A percentile compares a stretch with the other conserved stretches of the same genome.
Conservation (phyloP, 1,140 invertebrate genomes). For the Magallana ariakensis region DNA sequence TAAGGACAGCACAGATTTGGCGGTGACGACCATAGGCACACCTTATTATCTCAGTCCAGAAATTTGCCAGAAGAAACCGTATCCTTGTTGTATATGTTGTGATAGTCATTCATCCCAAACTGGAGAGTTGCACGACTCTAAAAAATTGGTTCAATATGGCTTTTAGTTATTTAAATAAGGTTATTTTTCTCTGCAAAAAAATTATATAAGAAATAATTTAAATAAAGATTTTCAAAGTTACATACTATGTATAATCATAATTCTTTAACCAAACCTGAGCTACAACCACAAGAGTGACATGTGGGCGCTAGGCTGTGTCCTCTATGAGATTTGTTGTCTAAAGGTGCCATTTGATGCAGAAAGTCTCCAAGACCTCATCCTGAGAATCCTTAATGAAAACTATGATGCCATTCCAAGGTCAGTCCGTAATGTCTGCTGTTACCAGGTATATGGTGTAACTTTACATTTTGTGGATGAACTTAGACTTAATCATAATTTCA, state of each 20-base stretch:
- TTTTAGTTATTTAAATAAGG: too few relatives aligned
- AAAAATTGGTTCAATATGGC: too few relatives aligned
- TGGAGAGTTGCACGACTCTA: too few relatives aligned
- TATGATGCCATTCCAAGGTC: constrained; percentile 72
- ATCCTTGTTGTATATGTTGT: constrained; percentile 65
- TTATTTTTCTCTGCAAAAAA: too few relatives aligned
- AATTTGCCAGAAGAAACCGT: constrained; percentile 80
- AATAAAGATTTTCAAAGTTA: too few relatives aligned
- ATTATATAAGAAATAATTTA: too few relatives aligned
- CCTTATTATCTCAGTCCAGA: constrained; percentile 83
- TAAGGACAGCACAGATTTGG: constrained; percentile 76
- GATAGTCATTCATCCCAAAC: too few relatives aligned
- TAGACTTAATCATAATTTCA: too few relatives aligned
- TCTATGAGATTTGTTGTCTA: constrained; percentile 82
- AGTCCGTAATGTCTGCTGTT: neutral
- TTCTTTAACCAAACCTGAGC: constrained; percentile 44
- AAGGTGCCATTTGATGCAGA: constrained; percentile 87
- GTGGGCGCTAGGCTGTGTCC: constrained; percentile 82
- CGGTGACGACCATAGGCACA: constrained; percentile 81
- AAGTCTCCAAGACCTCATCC: constrained; percentile 86
- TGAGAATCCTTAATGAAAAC: constrained; percentile 83
- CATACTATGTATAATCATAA: too few relatives aligned
- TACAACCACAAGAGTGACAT: constrained; percentile 80
- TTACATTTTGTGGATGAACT: too few relatives aligned
- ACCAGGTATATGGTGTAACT: too few relatives aligned